phyloP scores from a whole-genome alignment of 2,888 invertebrate genomes.

The Metopia argyrocephala region DNA sequence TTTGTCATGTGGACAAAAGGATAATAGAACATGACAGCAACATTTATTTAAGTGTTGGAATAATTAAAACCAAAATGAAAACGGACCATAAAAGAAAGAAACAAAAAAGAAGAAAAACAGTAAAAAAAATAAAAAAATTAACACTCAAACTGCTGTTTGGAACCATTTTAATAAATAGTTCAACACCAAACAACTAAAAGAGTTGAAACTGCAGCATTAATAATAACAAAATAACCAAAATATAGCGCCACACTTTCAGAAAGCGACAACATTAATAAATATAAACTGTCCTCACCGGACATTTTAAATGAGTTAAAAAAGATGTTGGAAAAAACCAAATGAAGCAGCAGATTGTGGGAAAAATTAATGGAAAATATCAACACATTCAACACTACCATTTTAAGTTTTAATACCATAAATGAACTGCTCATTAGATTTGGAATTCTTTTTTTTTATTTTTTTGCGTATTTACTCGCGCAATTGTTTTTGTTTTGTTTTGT shows the following conservation, averaged over 20 bases:
- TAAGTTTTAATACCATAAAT: conserved; percentile 41
- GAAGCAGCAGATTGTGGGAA: conserved; percentile 38
- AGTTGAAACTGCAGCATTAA: not conserved
- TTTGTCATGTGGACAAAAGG: conserved; percentile 63
- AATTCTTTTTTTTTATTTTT: conserved; percentile 10
- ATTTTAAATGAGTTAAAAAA: conserved; percentile 36
- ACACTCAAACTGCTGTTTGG: not conserved
- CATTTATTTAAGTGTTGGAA: conserved; percentile 62
- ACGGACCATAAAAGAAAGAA: too few species aligned
- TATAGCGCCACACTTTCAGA: not conserved
- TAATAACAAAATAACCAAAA: not conserved
- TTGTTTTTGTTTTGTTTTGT: too few species aligned
- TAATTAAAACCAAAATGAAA: conserved; percentile 59
- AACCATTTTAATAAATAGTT: conserved; percentile 28
- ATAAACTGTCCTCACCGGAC: conserved; percentile 52
- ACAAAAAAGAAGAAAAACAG: too few species aligned
- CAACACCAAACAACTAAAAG: conserved; percentile 6
- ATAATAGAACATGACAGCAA: conserved; percentile 63
- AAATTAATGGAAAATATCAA: not conserved
- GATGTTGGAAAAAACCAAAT: conserved; percentile 27
- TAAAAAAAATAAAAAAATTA: conserved; percentile 8
- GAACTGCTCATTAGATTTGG: conserved; percentile 44
- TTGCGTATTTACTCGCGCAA: too few species aligned
- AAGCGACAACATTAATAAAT: conserved; percentile 39
- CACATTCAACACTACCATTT: not conserved